These are phyloP conservation scores for Drosophila orosa DNA, from an alignment of 1,140 invertebrate genomes.

Conservation along the genomic window DNA sequence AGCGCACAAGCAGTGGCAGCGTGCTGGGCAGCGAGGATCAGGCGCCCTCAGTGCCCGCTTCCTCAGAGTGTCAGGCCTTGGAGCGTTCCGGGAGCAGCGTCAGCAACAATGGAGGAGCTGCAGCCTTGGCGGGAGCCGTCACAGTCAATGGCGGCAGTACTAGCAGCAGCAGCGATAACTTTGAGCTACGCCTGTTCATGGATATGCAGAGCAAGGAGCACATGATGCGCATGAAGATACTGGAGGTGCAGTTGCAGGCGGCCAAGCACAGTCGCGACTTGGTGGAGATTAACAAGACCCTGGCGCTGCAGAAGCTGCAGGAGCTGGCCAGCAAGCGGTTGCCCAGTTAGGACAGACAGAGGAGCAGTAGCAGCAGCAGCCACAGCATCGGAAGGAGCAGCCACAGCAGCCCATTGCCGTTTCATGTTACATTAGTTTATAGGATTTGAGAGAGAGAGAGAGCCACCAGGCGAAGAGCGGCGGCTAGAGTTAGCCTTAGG, in stretches of 20 bases:
- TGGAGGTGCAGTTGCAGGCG: conserved; percentile 82
- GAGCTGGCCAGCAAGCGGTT: conserved; percentile 77
- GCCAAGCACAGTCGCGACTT: conserved; percentile 83
- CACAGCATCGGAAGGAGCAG: conserved; percentile 11
- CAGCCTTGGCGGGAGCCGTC: neutral
- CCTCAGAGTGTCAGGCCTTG: conserved; percentile 56
- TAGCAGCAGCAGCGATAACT: conserved; percentile 37
- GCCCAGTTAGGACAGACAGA: conserved; percentile 64
- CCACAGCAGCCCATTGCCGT: conserved; percentile 25
- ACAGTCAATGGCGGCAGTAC: neutral
- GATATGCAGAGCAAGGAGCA: conserved; percentile 84
- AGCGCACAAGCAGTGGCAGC: conserved; percentile 71
- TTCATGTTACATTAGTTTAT: conserved; percentile 71
- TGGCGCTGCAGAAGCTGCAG: conserved; percentile 80
- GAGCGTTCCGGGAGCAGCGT: conserved; percentile 52
- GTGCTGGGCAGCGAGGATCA: conserved; percentile 57
- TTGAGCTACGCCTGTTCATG: conserved; percentile 78
- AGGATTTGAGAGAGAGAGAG: conserved; percentile 26
- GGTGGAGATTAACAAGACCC: conserved; percentile 83
- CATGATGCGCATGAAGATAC: conserved; percentile 83
- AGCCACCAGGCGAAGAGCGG: conserved; percentile 30
- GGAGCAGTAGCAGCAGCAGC: conserved; percentile 5
- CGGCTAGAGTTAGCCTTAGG: conserved; percentile 58
- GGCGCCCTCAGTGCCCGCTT: conserved; percentile 20
- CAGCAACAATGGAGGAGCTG: conserved; percentile 21